These are phyloP conservation scores for Oscheius sp. DNA, from an alignment of 2,888 invertebrate genomes.

Conservation along the genomic window DNA sequence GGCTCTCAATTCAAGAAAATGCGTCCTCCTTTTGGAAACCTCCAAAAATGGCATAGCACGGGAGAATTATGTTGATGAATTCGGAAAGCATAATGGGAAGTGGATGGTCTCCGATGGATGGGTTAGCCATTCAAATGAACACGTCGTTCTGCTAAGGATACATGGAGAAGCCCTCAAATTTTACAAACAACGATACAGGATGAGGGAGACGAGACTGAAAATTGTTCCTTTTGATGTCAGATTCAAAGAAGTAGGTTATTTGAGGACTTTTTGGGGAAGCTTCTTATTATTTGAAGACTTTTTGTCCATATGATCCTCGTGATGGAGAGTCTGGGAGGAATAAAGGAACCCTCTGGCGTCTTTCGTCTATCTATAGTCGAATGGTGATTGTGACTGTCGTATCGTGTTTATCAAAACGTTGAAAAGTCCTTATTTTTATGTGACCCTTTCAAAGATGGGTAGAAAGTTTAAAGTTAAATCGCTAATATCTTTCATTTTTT, in stretches of 20 bases:
- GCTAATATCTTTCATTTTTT: too few relatives aligned
- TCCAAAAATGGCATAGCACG: slow-evolving; percentile 28
- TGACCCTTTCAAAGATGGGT: too few relatives aligned
- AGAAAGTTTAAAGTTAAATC: too few relatives aligned
- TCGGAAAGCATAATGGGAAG: slow-evolving; percentile 50
- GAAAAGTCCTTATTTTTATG: too few relatives aligned
- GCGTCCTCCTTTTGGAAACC: slow-evolving; percentile 33
- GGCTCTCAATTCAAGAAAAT: slow-evolving; percentile 35
- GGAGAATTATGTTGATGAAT: slow-evolving; percentile 38
- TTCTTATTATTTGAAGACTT: slow-evolving; percentile 9
- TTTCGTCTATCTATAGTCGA: slow-evolving; percentile 22
- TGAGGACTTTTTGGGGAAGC: too few relatives aligned
- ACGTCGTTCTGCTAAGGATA: slow-evolving; percentile 53
- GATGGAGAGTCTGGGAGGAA: neutral
- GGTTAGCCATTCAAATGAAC: slow-evolving; percentile 48
- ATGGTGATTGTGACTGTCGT: too few relatives aligned
- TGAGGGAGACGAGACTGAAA: slow-evolving; percentile 45
- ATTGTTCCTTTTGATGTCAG: slow-evolving; percentile 57
- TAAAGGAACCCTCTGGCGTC: slow-evolving; percentile 18
- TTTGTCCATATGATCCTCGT: slow-evolving; percentile 8
- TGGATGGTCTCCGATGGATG: slow-evolving; percentile 50
- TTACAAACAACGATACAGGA: slow-evolving; percentile 38
- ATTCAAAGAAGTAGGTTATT: slow-evolving; percentile 52
- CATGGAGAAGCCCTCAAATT: slow-evolving; percentile 58
- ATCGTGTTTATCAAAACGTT: too few relatives aligned